Base-by-base conservation (phyloP, 92 coral and sea anemone genomes). In the Phenganax subtilis region DNA sequence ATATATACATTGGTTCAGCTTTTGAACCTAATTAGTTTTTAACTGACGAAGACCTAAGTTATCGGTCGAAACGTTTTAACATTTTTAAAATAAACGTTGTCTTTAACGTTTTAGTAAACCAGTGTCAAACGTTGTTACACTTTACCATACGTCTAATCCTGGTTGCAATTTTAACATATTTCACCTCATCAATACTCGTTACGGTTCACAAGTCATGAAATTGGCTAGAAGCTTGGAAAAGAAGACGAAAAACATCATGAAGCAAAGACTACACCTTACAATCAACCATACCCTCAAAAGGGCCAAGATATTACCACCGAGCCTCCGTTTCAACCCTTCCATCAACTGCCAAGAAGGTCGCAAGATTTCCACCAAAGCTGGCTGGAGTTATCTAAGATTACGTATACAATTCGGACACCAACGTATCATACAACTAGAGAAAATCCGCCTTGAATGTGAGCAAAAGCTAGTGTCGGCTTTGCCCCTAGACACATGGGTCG, bases 301-400 rank as follows among this genome's bases (percentile, higher is more conserved):
- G 10, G 68, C 68, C 4, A 16, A 16, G 28, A 62, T 62, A 1
- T 62, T 62, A 25, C 68, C 68, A 15, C 28, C 28, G 5, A 62
- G 68, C 29, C 68, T 62, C 10, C 65, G 31, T 10, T 62, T 62
- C 68, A 62, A 25, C 14, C 68, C 68, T 3, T 20, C 63, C 14
- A 10, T 58, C 10, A 20, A 58, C 8, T 44, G 84, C 75, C 25
- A 54, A 29, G 76, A 80, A 6, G 84, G 84, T 25, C 28, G 54
- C 61, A 81, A 81, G 54, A 68, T 81, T 54, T 51, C 59, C 15
- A 14, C 2, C 16, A 80, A 80, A 14, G 74, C 84, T 6, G 84
- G 84, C 29, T 81, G 84, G 84, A 64, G 84, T 81, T 81, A 67
- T 56, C 3, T 81, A 28, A 68, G 59, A 54, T 72, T 81, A 44